Evolutionary conservation across 2,797 vertebrate genomes (phyloP), one percentile per base, ranked within the genome.

Genomic region (Capromys pilorides): DNA sequence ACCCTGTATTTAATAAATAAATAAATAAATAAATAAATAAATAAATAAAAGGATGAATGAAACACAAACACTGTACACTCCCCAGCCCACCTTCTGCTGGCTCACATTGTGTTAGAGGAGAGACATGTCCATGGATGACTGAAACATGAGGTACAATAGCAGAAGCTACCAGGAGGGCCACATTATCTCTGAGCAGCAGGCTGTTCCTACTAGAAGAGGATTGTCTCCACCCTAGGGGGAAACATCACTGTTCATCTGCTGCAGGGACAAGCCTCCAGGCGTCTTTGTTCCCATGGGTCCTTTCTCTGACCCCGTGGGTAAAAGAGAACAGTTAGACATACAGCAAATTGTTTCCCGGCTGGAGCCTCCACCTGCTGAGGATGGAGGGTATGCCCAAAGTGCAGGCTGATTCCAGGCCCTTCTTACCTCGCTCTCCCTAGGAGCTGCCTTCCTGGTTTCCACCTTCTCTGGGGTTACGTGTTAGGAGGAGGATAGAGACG

Each of bases 61-160:
- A 26, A 24, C 0, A 3, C 8, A 12, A 49, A n/a, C 9, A 9
- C 31, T 18, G 0, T 39, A 26, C 1, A 1, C 16, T 9, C 6
- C 31, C 73, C n/a, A 66, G 1, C n/a, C 45, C 71, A 28, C 86
- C 26, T 31, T 10, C n/a, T 10, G 0, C 13, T 0, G 0, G 22
- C 39, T 73, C 64, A 59, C 18, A 0, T 57, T 84, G 62, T 33
- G 9, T 14, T 3, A 7, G 64, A 2, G 62, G 16, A 18, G 31
- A 71, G 31, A 21, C 36, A 3, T 2, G 24, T 2, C 41, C 31
- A 28, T 0, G 26, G 33, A 41, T 16, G 24, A 22, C 73, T n/a
- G 81, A 33, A 57, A 67, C 69, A 39, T 2, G 21, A 28, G 39
- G 13, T 1, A 18, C 66, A 81, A 33, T 10, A 57, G 6, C 45